Evolutionary conservation across 2,797 vertebrate genomes (phyloP).

Genomic region (Lacerta agilis): DNA sequence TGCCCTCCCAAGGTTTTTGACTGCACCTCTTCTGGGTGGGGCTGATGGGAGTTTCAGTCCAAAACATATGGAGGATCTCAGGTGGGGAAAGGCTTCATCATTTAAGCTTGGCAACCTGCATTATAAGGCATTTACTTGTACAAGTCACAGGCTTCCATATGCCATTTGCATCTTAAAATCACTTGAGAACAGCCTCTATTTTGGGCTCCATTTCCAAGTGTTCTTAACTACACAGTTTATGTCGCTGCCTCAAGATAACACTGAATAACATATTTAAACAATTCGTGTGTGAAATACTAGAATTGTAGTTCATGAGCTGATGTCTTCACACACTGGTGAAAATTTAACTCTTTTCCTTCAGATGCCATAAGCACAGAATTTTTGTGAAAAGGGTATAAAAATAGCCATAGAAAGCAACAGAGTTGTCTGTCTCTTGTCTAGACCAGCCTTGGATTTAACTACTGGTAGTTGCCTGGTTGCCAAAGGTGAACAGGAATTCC

Average conservation of each 20-base stretch:
- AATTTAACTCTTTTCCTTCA: constrained; percentile 43
- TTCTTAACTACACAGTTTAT: constrained; percentile 63
- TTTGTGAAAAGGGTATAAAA: constrained; percentile 18
- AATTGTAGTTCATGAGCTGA: constrained; percentile 58
- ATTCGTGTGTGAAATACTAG: constrained; percentile 58
- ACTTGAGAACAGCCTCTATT: constrained; percentile 35
- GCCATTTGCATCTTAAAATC: constrained; percentile 28
- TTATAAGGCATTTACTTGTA: constrained; percentile 18
- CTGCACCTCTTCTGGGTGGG: too few species aligned
- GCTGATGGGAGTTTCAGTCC: too few species aligned
- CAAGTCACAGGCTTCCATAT: neutral
- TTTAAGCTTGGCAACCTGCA: constrained; percentile 18
- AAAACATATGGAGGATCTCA: too few species aligned
- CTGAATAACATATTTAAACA: constrained; percentile 70
- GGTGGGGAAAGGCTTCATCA: too few species aligned
- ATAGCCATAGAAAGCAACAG: neutral
- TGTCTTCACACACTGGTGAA: constrained; percentile 53
- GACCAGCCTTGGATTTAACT: neutral
- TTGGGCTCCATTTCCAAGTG: constrained; percentile 45
- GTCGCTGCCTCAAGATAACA: constrained; percentile 67
- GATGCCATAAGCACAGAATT: neutral
- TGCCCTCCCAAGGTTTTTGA: too few species aligned
- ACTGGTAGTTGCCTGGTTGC: too few species aligned
- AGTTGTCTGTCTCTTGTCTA: neutral
- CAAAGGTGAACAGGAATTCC: too few species aligned